phyloP scores from a whole-genome alignment of 2,888 invertebrate species.

The Aphelenchoides bicaudatus region DNA sequence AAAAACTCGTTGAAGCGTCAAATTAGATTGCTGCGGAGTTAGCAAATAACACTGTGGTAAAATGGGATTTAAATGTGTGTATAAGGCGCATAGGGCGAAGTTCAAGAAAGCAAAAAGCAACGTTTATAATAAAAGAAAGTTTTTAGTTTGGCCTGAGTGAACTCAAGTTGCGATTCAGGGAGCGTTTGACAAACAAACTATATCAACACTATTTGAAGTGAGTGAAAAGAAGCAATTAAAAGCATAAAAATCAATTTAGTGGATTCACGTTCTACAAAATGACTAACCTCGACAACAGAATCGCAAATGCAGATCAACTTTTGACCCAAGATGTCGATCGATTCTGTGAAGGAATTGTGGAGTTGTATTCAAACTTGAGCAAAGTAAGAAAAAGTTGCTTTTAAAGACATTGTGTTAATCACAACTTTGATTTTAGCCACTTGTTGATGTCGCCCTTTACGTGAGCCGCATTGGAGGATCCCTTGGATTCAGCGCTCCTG shows the following conservation, averaged over 20 bases:
- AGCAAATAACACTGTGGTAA: too few species aligned
- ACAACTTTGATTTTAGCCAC: conserved; percentile 67
- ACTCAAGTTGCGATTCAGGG: conserved; percentile 81
- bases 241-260: conserved; percentile 27
- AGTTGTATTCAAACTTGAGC: conserved; percentile 90
- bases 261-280: conserved; percentile 81
- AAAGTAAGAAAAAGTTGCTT: conserved; percentile 69
- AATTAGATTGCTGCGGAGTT: too few species aligned
- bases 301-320: conserved; percentile 90
- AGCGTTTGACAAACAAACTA: conserved; percentile 79
- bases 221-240: conserved; percentile 61
- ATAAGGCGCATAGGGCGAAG: too few species aligned
- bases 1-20: too few species aligned
- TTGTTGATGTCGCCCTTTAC: conserved; percentile 89
- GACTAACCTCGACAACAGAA: conserved; percentile 87
- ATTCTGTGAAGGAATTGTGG: conserved; percentile 90
- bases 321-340: conserved; percentile 93
- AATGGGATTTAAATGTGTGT: too few species aligned
- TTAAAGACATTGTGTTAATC: conserved; percentile 11
- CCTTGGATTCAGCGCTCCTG: conserved; percentile 81
- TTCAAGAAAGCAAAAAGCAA: too few species aligned
- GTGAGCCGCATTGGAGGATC: conserved; percentile 81
- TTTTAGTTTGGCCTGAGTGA: conserved; percentile 82
- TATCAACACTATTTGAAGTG: conserved; percentile 88
- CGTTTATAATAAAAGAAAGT: too few species aligned